Evolutionary conservation across 2,113 vertebrate species (phyloP), one percentile per base, ranked within the genome.

Genomic region (Tenebrosternarchus preto): DNA sequence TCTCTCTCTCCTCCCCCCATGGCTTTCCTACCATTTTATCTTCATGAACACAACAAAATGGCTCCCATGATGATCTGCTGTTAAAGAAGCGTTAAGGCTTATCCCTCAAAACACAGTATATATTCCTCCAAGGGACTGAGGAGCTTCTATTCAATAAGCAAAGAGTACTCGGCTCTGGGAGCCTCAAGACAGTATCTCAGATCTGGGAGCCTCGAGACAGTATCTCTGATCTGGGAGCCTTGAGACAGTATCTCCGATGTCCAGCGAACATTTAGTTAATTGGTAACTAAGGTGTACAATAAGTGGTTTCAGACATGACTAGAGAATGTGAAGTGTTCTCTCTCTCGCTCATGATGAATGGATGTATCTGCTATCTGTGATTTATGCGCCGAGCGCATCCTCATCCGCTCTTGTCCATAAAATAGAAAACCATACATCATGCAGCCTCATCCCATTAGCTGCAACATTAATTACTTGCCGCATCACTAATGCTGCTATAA

Each of bases 311-410:
- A 84, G 82, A 73, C 85, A 64, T 39, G n/a, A 84, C 56, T 77
- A 82, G 73, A 67, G 29, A 25, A 56, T 71, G 56, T 76, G 71
- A 60, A 29, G 63, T 57, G 20, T 68, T 84, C 60, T 82, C 29
- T 56, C 27, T 63, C 60, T 74, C 63, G 77, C 66, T 85, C 60
- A 50, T 61, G 73, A 85, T 88, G 83, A 85, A 88, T 87, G 82
- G 77, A 84, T 85, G 86, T 74, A 83, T 81, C 87, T 91, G 89
- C 92, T 88, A 90, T 15, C 27, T 19, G 56, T 92, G 91, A 93
- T 91, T 91, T 90, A 92, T 92, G 86, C 69, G 88, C 82, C 90
- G 76, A 66, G 80, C 43, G 57, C 84, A 69, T 85, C 85, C 85
- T 86, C 84, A 78, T 81, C 16, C 25, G 6, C 73, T 74, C 39